Conservation (phyloP, 1,140 invertebrate genomes). For the Leguminivora glycinivorella region DNA sequence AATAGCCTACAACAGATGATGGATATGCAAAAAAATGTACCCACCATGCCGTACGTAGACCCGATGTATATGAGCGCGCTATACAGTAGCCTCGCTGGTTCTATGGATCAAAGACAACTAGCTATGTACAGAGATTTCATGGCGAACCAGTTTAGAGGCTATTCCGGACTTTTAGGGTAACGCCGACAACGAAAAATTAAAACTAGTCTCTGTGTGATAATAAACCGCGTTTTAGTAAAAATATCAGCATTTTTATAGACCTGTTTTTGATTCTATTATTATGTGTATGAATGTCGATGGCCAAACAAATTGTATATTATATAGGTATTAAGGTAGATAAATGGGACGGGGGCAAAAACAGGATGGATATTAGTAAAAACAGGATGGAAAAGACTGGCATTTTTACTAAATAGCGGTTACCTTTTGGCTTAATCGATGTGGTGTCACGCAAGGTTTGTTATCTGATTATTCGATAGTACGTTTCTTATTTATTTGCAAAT, state of each 20-base stretch:
- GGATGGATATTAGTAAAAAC: neutral
- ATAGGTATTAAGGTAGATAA: neutral
- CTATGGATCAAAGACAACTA: slow-evolving; percentile 60
- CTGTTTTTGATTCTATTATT: slow-evolving; percentile 7
- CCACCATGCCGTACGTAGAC: slow-evolving; percentile 55
- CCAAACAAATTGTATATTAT: slow-evolving; percentile 10
- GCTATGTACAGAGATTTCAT: slow-evolving; percentile 61
- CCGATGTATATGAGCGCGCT: slow-evolving; percentile 69
- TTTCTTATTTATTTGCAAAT: too few species aligned
- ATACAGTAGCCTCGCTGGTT: slow-evolving; percentile 59
- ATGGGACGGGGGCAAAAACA: neutral
- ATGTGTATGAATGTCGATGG: neutral
- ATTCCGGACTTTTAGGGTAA: slow-evolving; percentile 50
- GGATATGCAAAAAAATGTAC: slow-evolving; percentile 54
- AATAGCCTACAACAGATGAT: slow-evolving; percentile 52
- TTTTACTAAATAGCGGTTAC: neutral
- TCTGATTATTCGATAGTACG: too few species aligned
- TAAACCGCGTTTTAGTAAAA: neutral
- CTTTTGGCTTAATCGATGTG: neutral
- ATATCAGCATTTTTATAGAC: neutral
- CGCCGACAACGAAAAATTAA: slow-evolving; percentile 71
- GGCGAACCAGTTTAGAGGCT: slow-evolving; percentile 56
- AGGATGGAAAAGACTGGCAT: neutral
- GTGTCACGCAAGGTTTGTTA: neutral
- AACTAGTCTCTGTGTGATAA: slow-evolving; percentile 50